Evolutionary conservation across 2,888 invertebrate genomes (phyloP).

Genomic region (Arctia plantaginis): DNA sequence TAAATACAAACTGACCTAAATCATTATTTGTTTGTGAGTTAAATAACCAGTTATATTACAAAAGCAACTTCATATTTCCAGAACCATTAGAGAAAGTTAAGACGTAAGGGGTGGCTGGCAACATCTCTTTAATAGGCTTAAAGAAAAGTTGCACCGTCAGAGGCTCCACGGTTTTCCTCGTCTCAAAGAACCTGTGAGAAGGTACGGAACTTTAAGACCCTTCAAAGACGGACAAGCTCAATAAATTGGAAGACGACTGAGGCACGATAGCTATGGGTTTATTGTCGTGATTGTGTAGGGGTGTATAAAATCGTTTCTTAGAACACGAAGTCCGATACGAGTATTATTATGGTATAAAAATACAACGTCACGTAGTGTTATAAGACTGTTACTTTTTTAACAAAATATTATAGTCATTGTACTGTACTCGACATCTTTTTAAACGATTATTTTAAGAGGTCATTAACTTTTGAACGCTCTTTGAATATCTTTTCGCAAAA

Average conservation of each 20-base stretch:
- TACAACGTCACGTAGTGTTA: not conserved
- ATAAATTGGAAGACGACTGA: slow-evolving; percentile 80
- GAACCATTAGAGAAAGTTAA: not conserved
- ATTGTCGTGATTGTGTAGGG: slow-evolving; percentile 27
- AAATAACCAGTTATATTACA: not conserved
- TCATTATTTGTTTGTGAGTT: not conserved
- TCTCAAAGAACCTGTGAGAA: slow-evolving; percentile 59
- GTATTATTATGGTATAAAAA: not conserved
- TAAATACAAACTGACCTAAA: not conserved
- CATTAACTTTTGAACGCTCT: not conserved
- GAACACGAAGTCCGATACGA: not conserved
- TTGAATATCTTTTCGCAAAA: not conserved
- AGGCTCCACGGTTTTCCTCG: slow-evolving; percentile 58
- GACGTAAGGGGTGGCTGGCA: slow-evolving; percentile 6
- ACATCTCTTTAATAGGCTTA: slow-evolving; percentile 28
- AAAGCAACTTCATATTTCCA: not conserved
- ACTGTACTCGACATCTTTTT: no score
- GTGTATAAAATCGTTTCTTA: slow-evolving; percentile 6
- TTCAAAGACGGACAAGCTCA: slow-evolving; percentile 75
- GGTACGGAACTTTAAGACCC: slow-evolving; percentile 77
- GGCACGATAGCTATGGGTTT: slow-evolving; percentile 59
- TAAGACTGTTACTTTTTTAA: not conserved
- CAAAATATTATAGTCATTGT: no score
- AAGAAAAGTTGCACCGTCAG: slow-evolving; percentile 22
- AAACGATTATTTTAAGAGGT: not conserved